These are phyloP conservation scores for Fratercula arctica DNA, from an alignment of 2,797 vertebrate species.

Conservation along the genomic window DNA sequence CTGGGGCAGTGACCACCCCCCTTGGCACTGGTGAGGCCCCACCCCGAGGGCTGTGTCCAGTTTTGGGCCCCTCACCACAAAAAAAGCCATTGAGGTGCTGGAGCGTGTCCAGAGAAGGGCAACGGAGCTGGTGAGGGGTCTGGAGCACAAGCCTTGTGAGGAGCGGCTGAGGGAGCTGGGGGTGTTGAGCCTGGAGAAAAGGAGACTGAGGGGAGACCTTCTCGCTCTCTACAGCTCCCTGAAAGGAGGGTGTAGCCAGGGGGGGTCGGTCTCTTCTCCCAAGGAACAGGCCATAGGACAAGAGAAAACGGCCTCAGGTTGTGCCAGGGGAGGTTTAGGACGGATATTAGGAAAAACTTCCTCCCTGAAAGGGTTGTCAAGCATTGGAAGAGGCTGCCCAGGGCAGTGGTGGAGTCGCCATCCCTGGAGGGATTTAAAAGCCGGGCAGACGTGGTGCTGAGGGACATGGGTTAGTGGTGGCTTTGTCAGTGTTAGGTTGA, in stretches of 20 bases:
- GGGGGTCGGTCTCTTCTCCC: background rate
- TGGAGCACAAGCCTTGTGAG: background rate
- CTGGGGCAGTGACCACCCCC: fast-evolving
- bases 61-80: background rate
- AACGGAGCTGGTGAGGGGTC: background rate
- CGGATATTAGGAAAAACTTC: background rate
- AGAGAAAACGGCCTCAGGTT: background rate
- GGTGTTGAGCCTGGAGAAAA: background rate
- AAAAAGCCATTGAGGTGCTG: background rate
- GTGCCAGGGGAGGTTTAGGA: background rate
- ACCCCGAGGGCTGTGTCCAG: background rate
- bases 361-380: background rate
- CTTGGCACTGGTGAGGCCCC: background rate
- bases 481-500: background rate
- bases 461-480: background rate
- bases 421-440: background rate
- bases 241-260: no score
- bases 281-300: background rate
- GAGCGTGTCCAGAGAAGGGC: background rate
- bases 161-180: background rate
- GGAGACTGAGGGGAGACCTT: background rate
- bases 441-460: fast-evolving
- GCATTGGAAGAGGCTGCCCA: background rate
- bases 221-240: background rate
- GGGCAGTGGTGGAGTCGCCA: background rate